Evolutionary conservation across 2,113 vertebrate genomes (phyloP).

Genomic region (Calypte anna): DNA sequence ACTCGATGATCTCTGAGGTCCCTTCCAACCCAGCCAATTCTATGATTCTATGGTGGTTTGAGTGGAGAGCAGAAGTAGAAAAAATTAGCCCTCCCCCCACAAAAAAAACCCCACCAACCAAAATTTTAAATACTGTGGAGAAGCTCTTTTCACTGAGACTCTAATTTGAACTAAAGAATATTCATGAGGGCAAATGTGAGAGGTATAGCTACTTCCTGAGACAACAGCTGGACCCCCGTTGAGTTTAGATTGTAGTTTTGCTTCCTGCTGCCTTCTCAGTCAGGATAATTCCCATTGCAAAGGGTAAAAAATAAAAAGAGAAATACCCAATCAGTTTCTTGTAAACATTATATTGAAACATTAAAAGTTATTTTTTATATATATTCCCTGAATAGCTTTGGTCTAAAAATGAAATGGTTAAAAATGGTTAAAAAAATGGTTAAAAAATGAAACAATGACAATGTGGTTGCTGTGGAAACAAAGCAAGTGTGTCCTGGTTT

Average conservation of each 20-base stretch:
- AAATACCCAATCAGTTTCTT: not conserved
- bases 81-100: too few relatives aligned
- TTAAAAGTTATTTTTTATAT: not conserved
- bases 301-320: not conserved
- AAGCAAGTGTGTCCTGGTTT: not conserved
- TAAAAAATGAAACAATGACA: not conserved
- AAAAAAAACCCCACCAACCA: too few relatives aligned
- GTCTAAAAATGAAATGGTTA: too few relatives aligned
- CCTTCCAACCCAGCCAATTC: too few relatives aligned
- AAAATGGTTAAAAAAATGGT: too few relatives aligned
- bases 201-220: not conserved
- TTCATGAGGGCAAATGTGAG: not conserved
- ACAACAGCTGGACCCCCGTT: not conserved
- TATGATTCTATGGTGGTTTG: too few relatives aligned
- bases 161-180: not conserved
- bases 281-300: not conserved
- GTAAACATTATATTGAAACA: not conserved
- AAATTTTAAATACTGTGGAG: not conserved
- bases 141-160: not conserved
- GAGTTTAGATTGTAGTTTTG: not conserved
- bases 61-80: too few relatives aligned
- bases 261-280: rapidly evolving
- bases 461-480: not conserved
- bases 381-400: not conserved
- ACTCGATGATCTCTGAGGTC: too few relatives aligned